Evolutionary conservation across 2,888 invertebrate species (phyloP).

Genomic region (Tenthredo amoena): DNA sequence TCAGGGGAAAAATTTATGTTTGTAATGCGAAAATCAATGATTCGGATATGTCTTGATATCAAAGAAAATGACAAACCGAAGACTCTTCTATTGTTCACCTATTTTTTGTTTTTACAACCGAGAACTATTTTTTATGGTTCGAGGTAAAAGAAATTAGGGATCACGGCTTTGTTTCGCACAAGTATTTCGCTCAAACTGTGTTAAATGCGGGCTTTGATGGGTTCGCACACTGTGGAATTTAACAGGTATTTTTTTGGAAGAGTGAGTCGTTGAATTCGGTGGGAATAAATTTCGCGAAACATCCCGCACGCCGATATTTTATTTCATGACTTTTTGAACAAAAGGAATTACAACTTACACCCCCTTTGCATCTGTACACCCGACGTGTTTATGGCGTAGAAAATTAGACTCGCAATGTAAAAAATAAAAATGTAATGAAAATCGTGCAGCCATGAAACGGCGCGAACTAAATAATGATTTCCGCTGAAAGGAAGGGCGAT

Average conservation of each 20-base stretch:
- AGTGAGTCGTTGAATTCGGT: slow-evolving; percentile 16
- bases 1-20: too few species aligned
- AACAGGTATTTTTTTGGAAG: background rate
- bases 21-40: background rate
- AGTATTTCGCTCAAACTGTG: background rate
- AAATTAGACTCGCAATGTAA: background rate
- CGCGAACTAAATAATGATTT: background rate
- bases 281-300: slow-evolving; percentile 18
- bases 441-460: background rate
- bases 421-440: background rate
- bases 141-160: background rate
- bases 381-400: background rate
- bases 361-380: background rate
- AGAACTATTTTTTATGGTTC: background rate
- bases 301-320: background rate
- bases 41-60: background rate
- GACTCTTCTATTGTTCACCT: background rate
- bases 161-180: background rate
- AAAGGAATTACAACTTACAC: slow-evolving; percentile 14
- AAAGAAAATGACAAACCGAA: background rate
- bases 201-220: background rate
- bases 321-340: slow-evolving; percentile 11
- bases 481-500: background rate
- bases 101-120: background rate
- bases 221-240: background rate